A percentile compares a stretch with the other conserved stretches of the same genome.
These are phyloP conservation scores for Numida meleagris DNA, from an alignment of 2,113 vertebrate species.

Conservation along the genomic window DNA sequence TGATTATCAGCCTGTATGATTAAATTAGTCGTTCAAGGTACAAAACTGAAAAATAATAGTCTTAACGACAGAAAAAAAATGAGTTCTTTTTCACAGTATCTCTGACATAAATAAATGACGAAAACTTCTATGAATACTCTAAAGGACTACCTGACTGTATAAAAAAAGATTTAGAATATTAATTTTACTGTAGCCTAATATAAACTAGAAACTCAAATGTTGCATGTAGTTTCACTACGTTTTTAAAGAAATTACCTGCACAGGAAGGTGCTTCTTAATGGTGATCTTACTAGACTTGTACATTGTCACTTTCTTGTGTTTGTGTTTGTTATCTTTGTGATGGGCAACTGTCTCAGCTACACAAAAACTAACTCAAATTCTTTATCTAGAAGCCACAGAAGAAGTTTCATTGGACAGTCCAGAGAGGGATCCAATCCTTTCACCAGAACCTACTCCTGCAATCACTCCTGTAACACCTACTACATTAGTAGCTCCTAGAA, in stretches of 20 bases:
- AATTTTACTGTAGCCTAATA: background rate
- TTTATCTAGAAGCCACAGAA: slow-evolving; percentile 91
- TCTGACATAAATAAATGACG: background rate
- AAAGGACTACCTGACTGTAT: background rate
- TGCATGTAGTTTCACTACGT: background rate
- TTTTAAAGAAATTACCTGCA: background rate
- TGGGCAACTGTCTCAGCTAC: background rate
- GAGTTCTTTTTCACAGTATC: background rate
- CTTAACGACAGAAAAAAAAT: background rate
- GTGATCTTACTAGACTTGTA: background rate
- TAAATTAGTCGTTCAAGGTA: background rate
- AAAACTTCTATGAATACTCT: background rate
- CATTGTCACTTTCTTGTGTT: rapidly evolving
- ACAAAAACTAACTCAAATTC: slow-evolving; percentile 1
- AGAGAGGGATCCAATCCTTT: slow-evolving; percentile 90
- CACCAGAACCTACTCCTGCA: slow-evolving; percentile 91
- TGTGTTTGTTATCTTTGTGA: background rate
- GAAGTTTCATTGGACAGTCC: slow-evolving; percentile 97
- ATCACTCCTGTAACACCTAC: slow-evolving; percentile 92
- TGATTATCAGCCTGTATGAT: background rate
- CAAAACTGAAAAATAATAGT: background rate
- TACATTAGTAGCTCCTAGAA: slow-evolving; percentile 85
- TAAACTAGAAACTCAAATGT: background rate
- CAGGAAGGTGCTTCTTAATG: background rate
- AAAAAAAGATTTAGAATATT: background rate